Evolutionary conservation across 1,140 invertebrate species (phyloP), one percentile per base, ranked within the genome.

Genomic region (Teleopsis dalmanni): DNA sequence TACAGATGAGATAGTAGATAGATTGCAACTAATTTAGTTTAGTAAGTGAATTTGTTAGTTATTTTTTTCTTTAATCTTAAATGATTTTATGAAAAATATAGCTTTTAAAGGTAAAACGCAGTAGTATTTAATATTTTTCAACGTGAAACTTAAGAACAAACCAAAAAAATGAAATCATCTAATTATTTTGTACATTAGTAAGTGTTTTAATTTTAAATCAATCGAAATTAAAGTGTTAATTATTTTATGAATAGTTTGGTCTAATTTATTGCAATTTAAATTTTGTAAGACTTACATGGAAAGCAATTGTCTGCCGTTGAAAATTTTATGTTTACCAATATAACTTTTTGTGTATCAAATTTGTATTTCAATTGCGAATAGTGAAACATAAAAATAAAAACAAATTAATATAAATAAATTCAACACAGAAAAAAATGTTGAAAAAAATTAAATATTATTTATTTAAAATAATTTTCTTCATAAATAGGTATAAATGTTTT

Each of bases 241-340:
- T 16, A 40, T 26, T 27, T 21, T 8, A 29, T 6, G 29, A 3
- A 21, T 22, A 47, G 14, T 18, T 23, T 35, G 31, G 22, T 7
- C n/a, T n/a, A n/a, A n/a, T n/a, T n/a, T n/a, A 16, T 35, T 46
- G 31, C 31, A 46, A 21, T 46, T 46, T 2, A 42, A 23, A 29
- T 29, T 55, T 58, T 51, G 45, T 34, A 45, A 52, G 62, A 69
- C 65, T 69, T 69, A 69, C 65, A 62, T 69, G 65, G 65, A 65
- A 69, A 69, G 57, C 65, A 69, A 68, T 69, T 69, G 57, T 69
- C 65, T 50, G 62, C 62, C 53, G 51, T 54, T 53, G 56, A 57
- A 55, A 62, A 59, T 59, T 66, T 68, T 53, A 53, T 54, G 56
- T 60, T 60, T 58, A 60, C 52, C 59, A 62, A 60, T 54, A 66